Evolutionary conservation across 2,113 vertebrate genomes (phyloP), one percentile per base, ranked within the genome.

Genomic region (Mesoclemmys tuberculata): DNA sequence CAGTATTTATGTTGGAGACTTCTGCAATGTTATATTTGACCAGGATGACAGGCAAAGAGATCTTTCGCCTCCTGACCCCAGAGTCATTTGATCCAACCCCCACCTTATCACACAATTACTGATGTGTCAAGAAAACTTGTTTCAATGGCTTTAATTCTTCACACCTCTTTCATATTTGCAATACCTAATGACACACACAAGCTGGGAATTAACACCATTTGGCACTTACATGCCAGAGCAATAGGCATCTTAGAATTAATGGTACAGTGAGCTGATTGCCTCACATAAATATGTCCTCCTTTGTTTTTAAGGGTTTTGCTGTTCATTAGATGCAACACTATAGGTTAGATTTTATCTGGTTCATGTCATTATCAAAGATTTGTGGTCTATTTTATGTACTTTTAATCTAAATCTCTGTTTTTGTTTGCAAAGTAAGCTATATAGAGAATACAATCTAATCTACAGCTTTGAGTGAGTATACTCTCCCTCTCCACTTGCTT

Each of bases 21-120:
- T 84, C 82, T 41, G 52, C 90, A 85, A 92, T 94, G 80, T 3
- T 41, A 89, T 44, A 29, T 2, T 29, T 82, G 78, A n/a, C 55
- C 26, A 52, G 88, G 56, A 92, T 93, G 95, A 82, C 26, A 1
- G 1, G 3, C 87, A 71, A 93, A 94, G 95, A 93, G 92, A 95
- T 10, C 74, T 96, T 19, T 84, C 93, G 94, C 92, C 97, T 90
- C 56, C 94, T 87, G 68, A 84, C 82, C 80, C 90, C 19, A 27
- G 56, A 52, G 56, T 79, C 90, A 87, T 58, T 58, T 58, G 51
- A 58, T 27, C 56, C 56, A 58, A 58, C 24, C 6, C 91, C 13
- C 38, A 0, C 48, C 4, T 68, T 6, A 3, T 74, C 44, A 84
- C 94, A 87, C 44, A 84, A 55, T 83, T 90, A 68, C 26, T 92